Percentiles rank a stretch among this genome's conserved stretches.
Evolutionary conservation across 2,888 invertebrate genomes (phyloP).

Genomic region (Yponomeuta malinellus): DNA sequence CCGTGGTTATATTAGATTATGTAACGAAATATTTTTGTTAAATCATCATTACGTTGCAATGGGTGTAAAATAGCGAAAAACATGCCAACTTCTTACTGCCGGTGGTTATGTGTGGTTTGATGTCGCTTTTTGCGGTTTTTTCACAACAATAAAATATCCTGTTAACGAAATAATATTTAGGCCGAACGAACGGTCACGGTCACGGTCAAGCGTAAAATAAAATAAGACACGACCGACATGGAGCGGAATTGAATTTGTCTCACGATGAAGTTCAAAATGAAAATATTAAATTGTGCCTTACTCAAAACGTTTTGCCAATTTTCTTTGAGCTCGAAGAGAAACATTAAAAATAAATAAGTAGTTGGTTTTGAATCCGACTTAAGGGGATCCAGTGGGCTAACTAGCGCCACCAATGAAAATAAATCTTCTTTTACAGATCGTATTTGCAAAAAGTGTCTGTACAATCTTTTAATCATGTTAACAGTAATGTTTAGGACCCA

Average conservation of each 20-base stretch:
- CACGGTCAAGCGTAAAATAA: not conserved
- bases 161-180: not conserved
- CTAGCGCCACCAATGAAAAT: too few relatives aligned
- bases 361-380: not conserved
- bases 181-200: not conserved
- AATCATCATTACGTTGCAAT: not conserved
- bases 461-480: too few relatives aligned
- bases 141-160: not conserved
- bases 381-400: not conserved
- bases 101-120: not conserved
- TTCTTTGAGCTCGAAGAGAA: not conserved
- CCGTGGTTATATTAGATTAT: not conserved
- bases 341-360: not conserved
- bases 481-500: too few relatives aligned
- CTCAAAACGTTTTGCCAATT: conserved; percentile 31
- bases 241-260: conserved; percentile 6
- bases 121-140: not conserved
- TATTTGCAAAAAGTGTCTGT: too few relatives aligned
- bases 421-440: too few relatives aligned
- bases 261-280: conserved; percentile 60
- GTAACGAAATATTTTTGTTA: not conserved
- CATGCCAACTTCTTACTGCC: not conserved
- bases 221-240: not conserved
- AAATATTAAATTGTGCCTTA: conserved; percentile 72
- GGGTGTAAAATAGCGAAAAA: not conserved